Conservation (phyloP, 2,797 vertebrate species). For the Sardinella longiceps region DNA sequence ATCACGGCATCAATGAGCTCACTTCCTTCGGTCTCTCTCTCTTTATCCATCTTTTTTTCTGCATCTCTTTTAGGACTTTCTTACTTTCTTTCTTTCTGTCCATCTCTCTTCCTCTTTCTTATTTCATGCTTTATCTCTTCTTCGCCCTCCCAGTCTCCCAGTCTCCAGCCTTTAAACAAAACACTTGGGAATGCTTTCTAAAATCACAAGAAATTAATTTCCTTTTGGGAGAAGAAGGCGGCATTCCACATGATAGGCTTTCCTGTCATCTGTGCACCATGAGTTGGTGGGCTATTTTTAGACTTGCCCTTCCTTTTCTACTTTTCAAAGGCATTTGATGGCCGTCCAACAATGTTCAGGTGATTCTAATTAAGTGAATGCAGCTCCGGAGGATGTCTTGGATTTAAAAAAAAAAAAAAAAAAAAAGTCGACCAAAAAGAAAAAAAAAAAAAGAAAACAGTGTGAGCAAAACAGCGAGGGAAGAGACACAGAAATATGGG, state of each 20-base stretch:
- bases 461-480: slow-evolving; percentile 50
- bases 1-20: slow-evolving; percentile 80
- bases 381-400: slow-evolving; percentile 58
- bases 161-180: slow-evolving; percentile 78
- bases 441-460: not conserved
- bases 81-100: not conserved
- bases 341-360: slow-evolving; percentile 82
- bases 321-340: slow-evolving; percentile 79
- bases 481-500: slow-evolving; percentile 16
- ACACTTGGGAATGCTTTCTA: slow-evolving; percentile 75
- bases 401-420: not conserved
- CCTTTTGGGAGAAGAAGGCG: slow-evolving; percentile 81
- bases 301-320: slow-evolving; percentile 67
- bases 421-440: slow-evolving; percentile 23
- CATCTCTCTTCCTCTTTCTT: not conserved
- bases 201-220: slow-evolving; percentile 89
- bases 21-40: slow-evolving; percentile 30
- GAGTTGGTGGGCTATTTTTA: slow-evolving; percentile 87
- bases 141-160: slow-evolving; percentile 55
- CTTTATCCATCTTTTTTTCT: not conserved
- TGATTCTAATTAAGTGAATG: slow-evolving; percentile 82
- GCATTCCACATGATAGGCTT: slow-evolving; percentile 85
- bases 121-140: not conserved
- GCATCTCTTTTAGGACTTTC: too few relatives aligned
- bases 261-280: slow-evolving; percentile 95